Evolutionary conservation across 2,113 vertebrate species (phyloP).

Genomic region (Centropus unirufus): DNA sequence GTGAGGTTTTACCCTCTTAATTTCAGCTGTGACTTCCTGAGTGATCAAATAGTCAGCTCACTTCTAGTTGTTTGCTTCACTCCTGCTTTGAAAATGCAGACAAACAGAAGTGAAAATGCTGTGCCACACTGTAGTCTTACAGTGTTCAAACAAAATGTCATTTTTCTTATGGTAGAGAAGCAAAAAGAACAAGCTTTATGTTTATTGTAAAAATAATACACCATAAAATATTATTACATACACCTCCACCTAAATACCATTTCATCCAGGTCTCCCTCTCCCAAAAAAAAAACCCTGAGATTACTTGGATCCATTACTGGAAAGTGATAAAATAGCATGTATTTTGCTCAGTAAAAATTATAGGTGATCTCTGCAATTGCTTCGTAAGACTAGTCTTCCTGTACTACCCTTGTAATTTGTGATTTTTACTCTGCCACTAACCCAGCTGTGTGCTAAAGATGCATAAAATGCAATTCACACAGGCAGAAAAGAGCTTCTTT

Average conservation of each 20-base stretch:
- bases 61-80: not conserved
- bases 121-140: not conserved
- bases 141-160: not conserved
- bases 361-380: constrained; percentile 16
- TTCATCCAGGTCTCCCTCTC: not conserved
- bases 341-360: constrained; percentile 36
- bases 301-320: not conserved
- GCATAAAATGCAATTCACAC: not conserved
- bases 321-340: constrained; percentile 16
- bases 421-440: constrained; percentile 19
- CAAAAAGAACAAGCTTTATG: constrained; percentile 13
- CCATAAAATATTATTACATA: constrained; percentile 16
- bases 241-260: not conserved
- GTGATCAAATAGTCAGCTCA: not conserved
- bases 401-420: not conserved
- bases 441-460: not conserved
- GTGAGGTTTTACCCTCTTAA: not conserved
- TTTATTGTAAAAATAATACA: constrained; percentile 28
- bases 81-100: not conserved
- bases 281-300: not conserved
- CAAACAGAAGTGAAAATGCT: not conserved
- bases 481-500: not conserved
- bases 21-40: not conserved
- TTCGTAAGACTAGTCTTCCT: not conserved
- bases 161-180: constrained; percentile 1